Percentiles rank a stretch among this genome's conserved stretches.
These are phyloP conservation scores for Scaptomyza montana DNA, from an alignment of 1,140 invertebrate genomes.

Conservation along the genomic window DNA sequence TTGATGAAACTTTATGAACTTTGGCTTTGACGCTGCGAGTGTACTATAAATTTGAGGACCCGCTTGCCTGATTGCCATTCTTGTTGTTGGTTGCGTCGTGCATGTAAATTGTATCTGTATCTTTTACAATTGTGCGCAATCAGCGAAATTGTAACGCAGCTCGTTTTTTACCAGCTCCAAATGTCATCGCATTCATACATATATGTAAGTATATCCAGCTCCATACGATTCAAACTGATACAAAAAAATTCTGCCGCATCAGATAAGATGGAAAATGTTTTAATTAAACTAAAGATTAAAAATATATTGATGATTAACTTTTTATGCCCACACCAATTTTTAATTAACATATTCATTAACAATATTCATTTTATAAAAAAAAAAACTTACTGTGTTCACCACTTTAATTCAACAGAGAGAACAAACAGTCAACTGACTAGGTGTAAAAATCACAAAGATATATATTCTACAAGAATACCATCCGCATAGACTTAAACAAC, in stretches of 20 bases:
- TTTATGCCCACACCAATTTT: not conserved
- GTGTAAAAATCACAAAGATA: no score
- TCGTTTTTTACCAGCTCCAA: slow-evolving; percentile 62
- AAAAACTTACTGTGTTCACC: no score
- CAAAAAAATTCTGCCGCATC: slow-evolving; percentile 9
- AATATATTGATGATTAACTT: not conserved
- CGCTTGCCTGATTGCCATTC: slow-evolving; percentile 68
- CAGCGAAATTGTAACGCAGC: slow-evolving; percentile 76
- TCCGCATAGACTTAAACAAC: not conserved
- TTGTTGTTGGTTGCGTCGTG: slow-evolving; percentile 12
- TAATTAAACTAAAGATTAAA: slow-evolving; percentile 63
- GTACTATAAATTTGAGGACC: slow-evolving; percentile 66
- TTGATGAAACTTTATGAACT: slow-evolving; percentile 82
- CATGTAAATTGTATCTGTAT: slow-evolving; percentile 75
- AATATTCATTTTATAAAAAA: not conserved
- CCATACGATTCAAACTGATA: slow-evolving; percentile 12
- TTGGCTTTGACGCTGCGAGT: slow-evolving; percentile 67
- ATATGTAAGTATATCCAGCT: slow-evolving; percentile 1
- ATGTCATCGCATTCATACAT: slow-evolving; percentile 1
- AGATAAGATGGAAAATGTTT: slow-evolving; percentile 67
- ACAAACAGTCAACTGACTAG: no score
- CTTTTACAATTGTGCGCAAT: slow-evolving; percentile 75
- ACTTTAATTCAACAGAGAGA: no score
- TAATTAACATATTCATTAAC: not conserved
- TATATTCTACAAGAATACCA: no score